Evolutionary conservation across 2,113 vertebrate genomes (phyloP).

Genomic region (Rutilus rutilus): DNA sequence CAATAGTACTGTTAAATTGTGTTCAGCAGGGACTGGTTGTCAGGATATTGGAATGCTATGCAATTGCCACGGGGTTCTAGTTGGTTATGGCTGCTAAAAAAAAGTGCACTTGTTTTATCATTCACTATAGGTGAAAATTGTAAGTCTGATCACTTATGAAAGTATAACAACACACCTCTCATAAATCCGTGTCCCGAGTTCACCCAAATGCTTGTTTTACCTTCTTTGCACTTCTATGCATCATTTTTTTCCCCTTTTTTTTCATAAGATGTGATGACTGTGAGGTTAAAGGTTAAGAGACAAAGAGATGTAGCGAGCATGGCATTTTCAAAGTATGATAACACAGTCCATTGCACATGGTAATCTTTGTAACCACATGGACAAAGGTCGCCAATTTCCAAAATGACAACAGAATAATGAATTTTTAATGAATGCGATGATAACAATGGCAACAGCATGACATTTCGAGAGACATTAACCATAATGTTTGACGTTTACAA

Average conservation of each 20-base stretch:
- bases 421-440: slow-evolving; percentile 72
- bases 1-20: no score
- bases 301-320: slow-evolving; percentile 55
- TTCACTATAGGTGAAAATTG: not conserved
- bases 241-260: not conserved
- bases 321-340: slow-evolving; percentile 79
- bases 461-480: slow-evolving; percentile 66
- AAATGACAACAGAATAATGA: slow-evolving; percentile 71
- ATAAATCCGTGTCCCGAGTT: not conserved
- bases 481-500: slow-evolving; percentile 55
- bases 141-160: not conserved
- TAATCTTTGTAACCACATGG: slow-evolving; percentile 65
- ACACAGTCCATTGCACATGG: slow-evolving; percentile 59
- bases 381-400: slow-evolving; percentile 72
- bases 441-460: slow-evolving; percentile 69
- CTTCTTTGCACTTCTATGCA: slow-evolving; percentile 3
- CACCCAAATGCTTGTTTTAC: not conserved
- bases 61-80: no score
- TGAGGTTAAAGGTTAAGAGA: slow-evolving; percentile 39
- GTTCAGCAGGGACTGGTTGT: no score
- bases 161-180: not conserved
- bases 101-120: not conserved
- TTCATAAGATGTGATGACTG: not conserved
- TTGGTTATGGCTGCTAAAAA: no score
- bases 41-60: no score